Evolutionary conservation across 64 coral and sea anemone species (phyloP).

Genomic region (Hydrozoanthus tunicans): DNA sequence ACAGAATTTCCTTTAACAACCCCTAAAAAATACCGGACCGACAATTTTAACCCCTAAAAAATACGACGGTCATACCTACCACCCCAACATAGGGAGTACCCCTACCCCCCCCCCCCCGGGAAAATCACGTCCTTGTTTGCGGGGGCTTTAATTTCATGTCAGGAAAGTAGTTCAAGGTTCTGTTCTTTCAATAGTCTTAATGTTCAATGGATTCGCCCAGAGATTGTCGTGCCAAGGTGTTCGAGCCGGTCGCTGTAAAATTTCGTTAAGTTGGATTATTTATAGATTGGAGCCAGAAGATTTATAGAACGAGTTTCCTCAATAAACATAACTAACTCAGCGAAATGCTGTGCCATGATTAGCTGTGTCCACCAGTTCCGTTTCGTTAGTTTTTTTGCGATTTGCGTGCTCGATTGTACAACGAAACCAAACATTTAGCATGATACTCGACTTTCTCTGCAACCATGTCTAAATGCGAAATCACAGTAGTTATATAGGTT

Average conservation of each 20-base stretch:
- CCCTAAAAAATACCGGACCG: no score
- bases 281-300: constrained; percentile 55
- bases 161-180: no score
- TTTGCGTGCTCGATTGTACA: constrained; percentile 65
- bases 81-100: no score
- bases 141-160: no score
- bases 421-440: constrained; percentile 47
- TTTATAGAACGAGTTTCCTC: constrained; percentile 56
- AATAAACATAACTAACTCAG: constrained; percentile 65
- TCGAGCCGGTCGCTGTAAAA: constrained; percentile 43
- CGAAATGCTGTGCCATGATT: constrained; percentile 57
- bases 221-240: constrained; percentile 45
- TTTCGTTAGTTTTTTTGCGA: not conserved
- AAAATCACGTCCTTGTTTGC: no score
- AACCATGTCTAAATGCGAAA: constrained; percentile 32
- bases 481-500: no score
- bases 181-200: no score
- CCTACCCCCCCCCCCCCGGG: no score
- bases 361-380: constrained; percentile 18
- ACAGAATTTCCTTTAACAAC: no score
- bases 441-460: constrained; percentile 42
- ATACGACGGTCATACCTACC: no score
- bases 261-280: constrained; percentile 52
- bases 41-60: no score
- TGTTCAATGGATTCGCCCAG: not conserved